Base-by-base conservation (phyloP, 2,797 vertebrate species). In the Parauchenoglanis ngamensis region DNA sequence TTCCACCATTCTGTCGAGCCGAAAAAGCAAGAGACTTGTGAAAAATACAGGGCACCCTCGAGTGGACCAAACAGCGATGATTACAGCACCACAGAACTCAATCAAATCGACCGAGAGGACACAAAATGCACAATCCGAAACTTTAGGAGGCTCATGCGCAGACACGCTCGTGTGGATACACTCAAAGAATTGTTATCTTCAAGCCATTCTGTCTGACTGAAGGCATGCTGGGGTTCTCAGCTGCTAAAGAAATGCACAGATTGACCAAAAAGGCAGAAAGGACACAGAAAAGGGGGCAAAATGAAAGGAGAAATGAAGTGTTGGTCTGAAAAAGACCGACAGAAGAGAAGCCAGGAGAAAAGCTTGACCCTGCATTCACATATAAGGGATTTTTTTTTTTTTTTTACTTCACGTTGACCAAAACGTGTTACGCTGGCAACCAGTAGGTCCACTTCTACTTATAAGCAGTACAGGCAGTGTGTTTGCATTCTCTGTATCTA, bases 1-100 rank as follows among this genome's bases (percentile, higher is more conserved):
- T 78, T 91, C 92, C 90, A 92, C 91, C 83, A 88, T 93, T 87
- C 92, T 90, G 90, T 89, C 86, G 86, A 85, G 89, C 90, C 88
- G 17, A 31, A 61, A 61, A 86, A 83, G 86, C 67, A 67, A 86
- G 31, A 49, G 44, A 28, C 68, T 82, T 83, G 70, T 68, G 79
- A 88, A 90, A 91, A 87, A 75, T 81, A 82, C 83, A 86, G 86
- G 86, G 87, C 72, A 82, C 70, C 85, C 65, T 86, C 31, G 57
- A 89, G 82, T 46, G 85, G 56, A 52, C 61, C 35, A 31, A 80
- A 57, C 31, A 59, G 82, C 81, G 79, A 87, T 86, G 86, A 91
- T 91, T 91, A 76, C 86, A 73, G 85, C 35, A 56, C 23, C 59
- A 85, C 88, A 84, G 79, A 89, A 84, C 88, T 90, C 89, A n/a